Base-by-base conservation (phyloP, 53 echinoderm and acorn worm species). In the Patiria pectinifera region DNA sequence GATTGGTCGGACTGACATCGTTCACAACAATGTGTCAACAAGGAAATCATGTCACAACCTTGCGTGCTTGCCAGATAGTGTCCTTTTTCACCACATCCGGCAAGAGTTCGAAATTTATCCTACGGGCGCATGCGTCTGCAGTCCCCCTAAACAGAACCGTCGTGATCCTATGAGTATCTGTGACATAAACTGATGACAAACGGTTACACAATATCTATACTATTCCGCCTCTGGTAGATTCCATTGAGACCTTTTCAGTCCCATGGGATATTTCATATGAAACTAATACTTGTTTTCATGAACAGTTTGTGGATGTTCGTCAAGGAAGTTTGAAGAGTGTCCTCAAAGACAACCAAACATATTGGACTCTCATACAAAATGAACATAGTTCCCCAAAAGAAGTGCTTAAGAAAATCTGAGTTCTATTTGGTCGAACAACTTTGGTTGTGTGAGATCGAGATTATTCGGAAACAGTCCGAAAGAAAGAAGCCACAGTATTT, bases 81-180 rank as follows among this genome's bases (percentile, higher is more conserved):
- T 46, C 79, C 11, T 4, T 48, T 79, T 79, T 79, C 45, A 79
- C 79, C 48, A 48, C 48, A 79, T 79, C 79, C 79, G 45, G 48
- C 45, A 45, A 45, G 16, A 79, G 14, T 79, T 15, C 5, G 22
- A 79, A 0, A 48, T 48, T n/a, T 79, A n/a, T 23, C 22, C 3
- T 46, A 4, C 15, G 44, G 4, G 45, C 79, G 46, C 79, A 25
- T 15, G 48, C 24, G 45, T 4, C 24, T 12, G 79, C 3, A 43
- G 48, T 79, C 23, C 11, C 76, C 76, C 76, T 69, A 35, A 35
- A 18, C 14, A 15, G 70, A 5, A 70, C 70, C 70, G 5, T 21
- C 16, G 70, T 13, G 21, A 13, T 18, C 14, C 70, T 0, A 0
- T 5, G 11, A 4, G 16, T 70, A 70, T 70, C 70, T 70, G 4